Conservation (phyloP, 2,797 vertebrate species). For the Erithacus rubecula region DNA sequence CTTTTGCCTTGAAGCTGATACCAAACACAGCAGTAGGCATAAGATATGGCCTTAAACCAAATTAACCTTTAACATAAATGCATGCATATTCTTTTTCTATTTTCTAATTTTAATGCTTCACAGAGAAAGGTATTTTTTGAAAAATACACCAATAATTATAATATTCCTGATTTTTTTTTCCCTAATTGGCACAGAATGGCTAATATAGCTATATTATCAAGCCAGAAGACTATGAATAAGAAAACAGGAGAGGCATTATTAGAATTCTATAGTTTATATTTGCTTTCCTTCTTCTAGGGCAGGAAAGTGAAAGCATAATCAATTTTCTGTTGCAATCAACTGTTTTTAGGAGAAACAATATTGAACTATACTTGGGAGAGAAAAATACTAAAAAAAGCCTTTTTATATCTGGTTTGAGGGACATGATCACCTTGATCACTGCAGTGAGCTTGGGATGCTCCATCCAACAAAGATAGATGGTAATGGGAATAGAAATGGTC, state of each 20-base stretch:
- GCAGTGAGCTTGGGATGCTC: neutral
- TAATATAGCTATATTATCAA: neutral
- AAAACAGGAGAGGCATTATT: neutral
- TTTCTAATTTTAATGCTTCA: neutral
- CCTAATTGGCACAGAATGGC: neutral
- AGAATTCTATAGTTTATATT: neutral
- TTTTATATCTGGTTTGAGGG: neutral
- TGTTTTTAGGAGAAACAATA: neutral
- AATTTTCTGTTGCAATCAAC: neutral
- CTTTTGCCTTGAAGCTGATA: neutral
- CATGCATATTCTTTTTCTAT: neutral
- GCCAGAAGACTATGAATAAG: neutral
- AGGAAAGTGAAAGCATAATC: neutral
- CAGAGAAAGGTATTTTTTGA: neutral
- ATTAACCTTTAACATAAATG: neutral
- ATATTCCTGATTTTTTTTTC: neutral
- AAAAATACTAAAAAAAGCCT: neutral
- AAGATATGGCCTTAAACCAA: neutral
- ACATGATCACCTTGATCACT: neutral
- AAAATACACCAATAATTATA: neutral
- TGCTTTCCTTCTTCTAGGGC: neutral
- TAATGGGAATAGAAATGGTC: neutral
- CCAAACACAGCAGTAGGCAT: neutral
- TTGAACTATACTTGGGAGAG: neutral
- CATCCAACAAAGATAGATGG: neutral